These are phyloP conservation scores for Strix uralensis DNA, from an alignment of 2,113 vertebrate species.

Conservation along the genomic window DNA sequence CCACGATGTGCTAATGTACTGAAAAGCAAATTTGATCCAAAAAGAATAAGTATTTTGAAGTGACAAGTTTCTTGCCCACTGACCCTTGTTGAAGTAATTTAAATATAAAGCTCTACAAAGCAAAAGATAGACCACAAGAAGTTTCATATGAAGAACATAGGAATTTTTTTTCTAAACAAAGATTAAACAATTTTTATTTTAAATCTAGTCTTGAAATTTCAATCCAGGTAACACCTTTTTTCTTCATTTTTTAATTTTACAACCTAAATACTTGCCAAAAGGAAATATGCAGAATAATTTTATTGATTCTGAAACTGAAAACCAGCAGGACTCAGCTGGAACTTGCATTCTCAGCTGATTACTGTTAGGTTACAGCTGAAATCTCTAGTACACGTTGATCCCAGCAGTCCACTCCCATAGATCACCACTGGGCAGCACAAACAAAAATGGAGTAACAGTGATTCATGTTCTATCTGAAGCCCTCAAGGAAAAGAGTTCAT, in stretches of 20 bases:
- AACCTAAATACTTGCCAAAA: background rate
- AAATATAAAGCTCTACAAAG: background rate
- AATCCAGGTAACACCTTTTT: background rate
- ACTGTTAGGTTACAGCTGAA: background rate
- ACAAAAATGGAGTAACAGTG: background rate
- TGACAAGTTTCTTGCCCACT: background rate
- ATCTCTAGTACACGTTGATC: too few relatives aligned
- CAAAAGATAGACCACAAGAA: background rate
- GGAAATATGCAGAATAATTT: background rate
- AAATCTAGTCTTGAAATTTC: background rate
- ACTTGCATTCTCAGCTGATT: background rate
- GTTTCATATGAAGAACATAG: background rate
- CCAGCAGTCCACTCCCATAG: background rate
- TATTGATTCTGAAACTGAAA: background rate
- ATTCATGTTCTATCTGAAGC: background rate
- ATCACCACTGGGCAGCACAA: background rate
- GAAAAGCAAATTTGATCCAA: background rate
- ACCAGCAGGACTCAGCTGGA: background rate
- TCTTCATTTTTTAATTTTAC: background rate
- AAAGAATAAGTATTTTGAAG: background rate
- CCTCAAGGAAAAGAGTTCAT: background rate
- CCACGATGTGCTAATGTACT: background rate
- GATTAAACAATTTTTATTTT: background rate
- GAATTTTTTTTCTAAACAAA: background rate
- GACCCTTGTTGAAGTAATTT: background rate